phyloP scores from a whole-genome alignment of 2,797 vertebrate genomes.

The Harpagifer antarcticus region DNA sequence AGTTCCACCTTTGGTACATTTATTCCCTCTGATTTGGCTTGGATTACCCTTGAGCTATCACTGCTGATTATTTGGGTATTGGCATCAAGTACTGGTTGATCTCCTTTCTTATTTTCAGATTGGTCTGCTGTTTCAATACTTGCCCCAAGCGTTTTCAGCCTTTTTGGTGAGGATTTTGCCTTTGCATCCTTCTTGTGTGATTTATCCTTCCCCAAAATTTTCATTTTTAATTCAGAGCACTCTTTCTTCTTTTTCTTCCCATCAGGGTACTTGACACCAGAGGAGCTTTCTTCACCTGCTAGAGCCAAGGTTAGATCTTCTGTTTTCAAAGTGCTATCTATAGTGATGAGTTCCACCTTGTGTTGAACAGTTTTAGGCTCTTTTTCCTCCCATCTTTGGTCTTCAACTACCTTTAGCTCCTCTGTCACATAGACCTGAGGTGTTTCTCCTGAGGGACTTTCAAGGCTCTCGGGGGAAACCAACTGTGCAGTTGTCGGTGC shows the following conservation, averaged over 20 bases:
- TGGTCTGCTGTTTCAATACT: slow-evolving; percentile 72
- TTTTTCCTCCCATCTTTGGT: slow-evolving; percentile 66
- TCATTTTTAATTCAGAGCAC: slow-evolving; percentile 81
- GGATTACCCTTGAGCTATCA: slow-evolving; percentile 38
- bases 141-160: slow-evolving; percentile 76
- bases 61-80: slow-evolving; percentile 41
- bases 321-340: slow-evolving; percentile 82
- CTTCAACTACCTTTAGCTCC: slow-evolving; percentile 53
- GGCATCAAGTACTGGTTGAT: slow-evolving; percentile 49
- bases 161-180: slow-evolving; percentile 75
- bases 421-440: slow-evolving; percentile 52
- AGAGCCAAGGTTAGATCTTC: slow-evolving; percentile 73
- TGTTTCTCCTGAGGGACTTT: slow-evolving; percentile 61
- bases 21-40: slow-evolving; percentile 50
- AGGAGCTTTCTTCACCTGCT: slow-evolving; percentile 54
- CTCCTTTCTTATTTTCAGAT: slow-evolving; percentile 50
- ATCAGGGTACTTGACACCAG: slow-evolving; percentile 63
- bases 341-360: slow-evolving; percentile 80
- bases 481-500: slow-evolving; percentile 59
- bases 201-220: slow-evolving; percentile 81
- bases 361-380: slow-evolving; percentile 75
- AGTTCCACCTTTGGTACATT: slow-evolving; percentile 71
- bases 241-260: slow-evolving; percentile 81
- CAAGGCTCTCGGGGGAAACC: slow-evolving; percentile 68
- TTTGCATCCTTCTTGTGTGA: slow-evolving; percentile 71